Evolutionary conservation across 2,113 vertebrate species (phyloP).

Genomic region (Danionella cerebrum): DNA sequence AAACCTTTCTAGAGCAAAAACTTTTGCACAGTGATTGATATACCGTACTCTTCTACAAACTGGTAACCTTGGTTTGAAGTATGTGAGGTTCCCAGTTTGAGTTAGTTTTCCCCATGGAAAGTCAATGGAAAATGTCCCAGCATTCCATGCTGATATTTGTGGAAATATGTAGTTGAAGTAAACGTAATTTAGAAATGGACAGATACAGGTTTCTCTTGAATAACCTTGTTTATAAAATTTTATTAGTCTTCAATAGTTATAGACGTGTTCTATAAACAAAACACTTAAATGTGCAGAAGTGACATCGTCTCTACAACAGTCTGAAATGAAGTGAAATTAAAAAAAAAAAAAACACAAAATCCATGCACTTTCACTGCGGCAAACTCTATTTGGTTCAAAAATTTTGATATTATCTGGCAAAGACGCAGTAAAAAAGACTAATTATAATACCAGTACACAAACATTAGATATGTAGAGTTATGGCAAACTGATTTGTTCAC

Average conservation of each 20-base stretch:
- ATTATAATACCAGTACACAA: not conserved
- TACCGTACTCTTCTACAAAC: no score
- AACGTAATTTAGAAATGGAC: no score
- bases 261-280: conserved; percentile 45
- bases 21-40: no score
- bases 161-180: no score
- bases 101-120: no score
- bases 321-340: conserved; percentile 34
- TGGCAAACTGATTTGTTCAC: no score
- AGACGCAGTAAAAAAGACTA: not conserved
- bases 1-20: no score
- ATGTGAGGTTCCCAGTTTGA: no score
- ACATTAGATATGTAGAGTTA: not conserved
- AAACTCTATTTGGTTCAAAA: not conserved
- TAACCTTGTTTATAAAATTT: conserved; percentile 45
- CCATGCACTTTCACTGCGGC: not conserved
- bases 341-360: not conserved
- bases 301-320: conserved; percentile 34
- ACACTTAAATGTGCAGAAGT: conserved; percentile 38
- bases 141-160: no score
- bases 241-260: conserved; percentile 40
- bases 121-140: no score
- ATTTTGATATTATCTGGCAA: not conserved
- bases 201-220: no score
- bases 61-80: no score